phyloP scores from a whole-genome alignment of 2,113 vertebrate species.

The Seriola rivoliana region DNA sequence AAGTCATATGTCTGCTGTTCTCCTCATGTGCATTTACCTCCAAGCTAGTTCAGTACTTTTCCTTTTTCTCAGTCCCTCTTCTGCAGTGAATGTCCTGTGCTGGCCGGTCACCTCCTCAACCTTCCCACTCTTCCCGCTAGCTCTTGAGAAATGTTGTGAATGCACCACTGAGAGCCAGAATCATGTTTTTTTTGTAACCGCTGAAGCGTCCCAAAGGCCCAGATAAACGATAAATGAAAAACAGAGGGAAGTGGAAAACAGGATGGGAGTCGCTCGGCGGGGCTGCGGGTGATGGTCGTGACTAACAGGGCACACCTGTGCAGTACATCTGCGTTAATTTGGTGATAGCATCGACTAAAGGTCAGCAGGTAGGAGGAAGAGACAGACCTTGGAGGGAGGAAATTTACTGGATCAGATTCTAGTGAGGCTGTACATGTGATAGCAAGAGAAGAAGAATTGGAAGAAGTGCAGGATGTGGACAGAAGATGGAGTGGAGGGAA shows the following conservation, averaged over 20 bases:
- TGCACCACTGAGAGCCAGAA: background rate
- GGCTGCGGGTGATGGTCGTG: conserved; percentile 7
- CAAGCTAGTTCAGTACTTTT: conserved; percentile 14
- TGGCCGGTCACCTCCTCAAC: background rate
- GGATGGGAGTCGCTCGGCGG: conserved; percentile 36
- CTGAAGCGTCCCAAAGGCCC: conserved; percentile 5
- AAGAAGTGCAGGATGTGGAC: background rate
- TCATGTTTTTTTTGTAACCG: conserved; percentile 10
- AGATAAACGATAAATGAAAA: conserved; percentile 56
- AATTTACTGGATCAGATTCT: conserved; percentile 11
- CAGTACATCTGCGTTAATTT: conserved; percentile 28
- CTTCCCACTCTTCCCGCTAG: background rate
- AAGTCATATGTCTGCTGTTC: conserved; percentile 3
- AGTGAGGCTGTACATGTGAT: background rate
- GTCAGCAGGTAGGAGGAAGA: background rate
- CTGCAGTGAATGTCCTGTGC: conserved; percentile 5
- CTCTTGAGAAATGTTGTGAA: conserved; percentile 41
- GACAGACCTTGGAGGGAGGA: background rate
- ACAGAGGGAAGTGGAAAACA: conserved; percentile 52
- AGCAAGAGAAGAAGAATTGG: background rate
- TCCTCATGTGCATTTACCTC: background rate
- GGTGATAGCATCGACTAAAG: background rate
- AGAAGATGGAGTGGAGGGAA: conserved; percentile 25
- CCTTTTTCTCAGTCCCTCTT: conserved; percentile 30
- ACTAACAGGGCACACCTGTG: conserved; percentile 40